A percentile compares a stretch with the other conserved stretches of the same genome.
phyloP scores from a whole-genome alignment of 2,888 invertebrate genomes.

The Metellina segmentata region DNA sequence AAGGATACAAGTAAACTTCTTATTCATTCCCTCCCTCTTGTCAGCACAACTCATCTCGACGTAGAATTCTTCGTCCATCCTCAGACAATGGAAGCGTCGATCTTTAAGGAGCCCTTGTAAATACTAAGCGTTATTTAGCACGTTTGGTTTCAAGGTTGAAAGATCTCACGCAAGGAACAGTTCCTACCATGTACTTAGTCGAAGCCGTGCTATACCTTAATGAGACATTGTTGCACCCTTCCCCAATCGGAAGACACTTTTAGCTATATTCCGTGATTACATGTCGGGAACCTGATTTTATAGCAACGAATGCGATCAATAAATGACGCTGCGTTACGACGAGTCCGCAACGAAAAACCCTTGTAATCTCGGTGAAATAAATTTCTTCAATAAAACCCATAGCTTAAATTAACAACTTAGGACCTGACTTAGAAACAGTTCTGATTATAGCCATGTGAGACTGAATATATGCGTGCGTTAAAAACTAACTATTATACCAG shows the following conservation, averaged over 20 bases:
- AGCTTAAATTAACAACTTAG: no score
- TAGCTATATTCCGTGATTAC: no score
- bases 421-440: no score
- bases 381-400: no score
- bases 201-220: neutral
- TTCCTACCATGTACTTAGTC: neutral
- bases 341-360: no score
- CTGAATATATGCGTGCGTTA: no score
- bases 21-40: neutral
- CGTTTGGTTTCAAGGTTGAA: slow-evolving; percentile 59
- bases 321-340: no score
- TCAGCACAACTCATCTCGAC: slow-evolving; percentile 15
- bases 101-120: slow-evolving; percentile 24
- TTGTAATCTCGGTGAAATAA: no score
- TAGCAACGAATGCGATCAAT: no score
- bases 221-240: neutral
- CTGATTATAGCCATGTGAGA: no score
- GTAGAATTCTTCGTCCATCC: slow-evolving; percentile 21
- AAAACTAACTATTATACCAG: no score
- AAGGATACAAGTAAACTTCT: neutral
- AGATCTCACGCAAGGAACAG: slow-evolving; percentile 31
- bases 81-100: slow-evolving; percentile 43
- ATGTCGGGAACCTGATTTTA: no score
- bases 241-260: neutral
- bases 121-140: slow-evolving; percentile 39